Evolutionary conservation across 1,140 invertebrate genomes (phyloP).

Genomic region (Cydia pomonella): DNA sequence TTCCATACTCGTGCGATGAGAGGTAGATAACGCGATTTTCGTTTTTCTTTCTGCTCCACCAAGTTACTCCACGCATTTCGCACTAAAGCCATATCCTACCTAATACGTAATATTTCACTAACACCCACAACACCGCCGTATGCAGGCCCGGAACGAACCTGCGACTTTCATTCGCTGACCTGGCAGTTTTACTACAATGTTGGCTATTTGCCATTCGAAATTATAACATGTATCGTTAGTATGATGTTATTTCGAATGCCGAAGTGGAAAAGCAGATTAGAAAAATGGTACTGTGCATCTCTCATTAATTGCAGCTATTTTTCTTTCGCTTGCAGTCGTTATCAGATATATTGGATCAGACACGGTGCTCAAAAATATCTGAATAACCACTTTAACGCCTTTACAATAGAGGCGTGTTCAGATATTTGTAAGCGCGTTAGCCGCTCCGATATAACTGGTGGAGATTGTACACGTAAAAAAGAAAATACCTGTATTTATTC

Average conservation of each 20-base stretch:
- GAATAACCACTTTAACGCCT: no score
- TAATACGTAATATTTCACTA: slow-evolving; percentile 26
- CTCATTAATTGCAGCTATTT: background rate
- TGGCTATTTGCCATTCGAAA: background rate
- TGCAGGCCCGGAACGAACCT: background rate
- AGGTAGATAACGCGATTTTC: no score
- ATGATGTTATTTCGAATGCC: background rate
- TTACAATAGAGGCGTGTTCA: no score
- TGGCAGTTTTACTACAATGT: slow-evolving; percentile 21
- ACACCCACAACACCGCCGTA: background rate
- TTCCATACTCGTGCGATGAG: no score
- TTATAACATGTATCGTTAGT: background rate
- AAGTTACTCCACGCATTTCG: slow-evolving; percentile 25
- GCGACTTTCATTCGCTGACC: background rate
- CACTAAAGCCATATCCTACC: slow-evolving; percentile 1
- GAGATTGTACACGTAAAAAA: no score
- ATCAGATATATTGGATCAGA: no score
- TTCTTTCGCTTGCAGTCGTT: no score
- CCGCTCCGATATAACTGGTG: no score
- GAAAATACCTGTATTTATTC: background rate
- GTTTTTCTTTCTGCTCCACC: background rate
- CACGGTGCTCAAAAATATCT: no score
- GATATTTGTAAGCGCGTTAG: no score
- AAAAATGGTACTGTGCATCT: background rate
- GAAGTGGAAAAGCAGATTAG: background rate